These are phyloP conservation scores for Dicerorhinus sumatrensis DNA, from an alignment of 2,113 vertebrate species.

Conservation along the genomic window DNA sequence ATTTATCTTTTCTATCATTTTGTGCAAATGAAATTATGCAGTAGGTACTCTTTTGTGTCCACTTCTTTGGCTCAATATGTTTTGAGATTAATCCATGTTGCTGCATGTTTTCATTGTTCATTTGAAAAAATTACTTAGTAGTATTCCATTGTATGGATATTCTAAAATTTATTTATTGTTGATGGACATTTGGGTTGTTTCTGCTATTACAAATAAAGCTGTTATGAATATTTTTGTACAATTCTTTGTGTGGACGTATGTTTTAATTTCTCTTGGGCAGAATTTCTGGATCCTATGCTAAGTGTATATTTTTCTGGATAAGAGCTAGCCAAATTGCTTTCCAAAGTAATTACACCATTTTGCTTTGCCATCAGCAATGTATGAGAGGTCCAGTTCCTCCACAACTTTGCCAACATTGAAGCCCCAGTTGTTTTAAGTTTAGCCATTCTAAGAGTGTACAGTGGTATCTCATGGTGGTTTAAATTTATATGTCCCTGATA, in stretches of 20 bases:
- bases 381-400: neutral
- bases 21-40: neutral
- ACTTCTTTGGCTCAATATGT: neutral
- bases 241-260: neutral
- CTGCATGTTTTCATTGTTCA: neutral
- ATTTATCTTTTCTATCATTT: neutral
- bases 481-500: neutral
- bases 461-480: neutral
- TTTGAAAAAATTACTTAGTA: neutral
- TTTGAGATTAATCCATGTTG: neutral
- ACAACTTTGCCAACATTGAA: neutral
- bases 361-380: neutral
- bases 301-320: constrained; percentile 15
- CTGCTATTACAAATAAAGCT: neutral
- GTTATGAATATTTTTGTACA: neutral
- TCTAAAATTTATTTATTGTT: neutral
- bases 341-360: neutral
- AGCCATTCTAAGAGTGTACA: neutral
- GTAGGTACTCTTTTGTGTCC: neutral
- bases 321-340: constrained; percentile 22
- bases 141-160: neutral
- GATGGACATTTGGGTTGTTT: neutral
- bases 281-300: neutral
- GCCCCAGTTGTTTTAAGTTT: neutral
- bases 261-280: neutral